Percentiles rank a stretch among this genome's conserved stretches.
Conservation (phyloP, 2,113 vertebrate genomes). For the Astur gentilis region DNA sequence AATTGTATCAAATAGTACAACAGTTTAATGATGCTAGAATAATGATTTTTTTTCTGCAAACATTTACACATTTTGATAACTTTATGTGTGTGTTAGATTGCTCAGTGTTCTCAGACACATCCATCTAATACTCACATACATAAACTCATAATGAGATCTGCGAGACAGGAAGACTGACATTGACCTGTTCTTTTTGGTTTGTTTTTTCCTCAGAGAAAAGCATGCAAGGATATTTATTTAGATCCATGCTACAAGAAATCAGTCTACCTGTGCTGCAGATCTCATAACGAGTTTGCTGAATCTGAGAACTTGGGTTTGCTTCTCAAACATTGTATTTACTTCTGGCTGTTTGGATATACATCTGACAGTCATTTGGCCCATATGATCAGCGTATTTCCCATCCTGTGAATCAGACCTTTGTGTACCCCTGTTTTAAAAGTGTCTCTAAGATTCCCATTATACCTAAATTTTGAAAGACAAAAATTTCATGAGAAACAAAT, state of each 20-base stretch:
- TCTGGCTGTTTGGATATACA: neutral
- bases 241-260: neutral
- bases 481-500: neutral
- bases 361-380: neutral
- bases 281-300: neutral
- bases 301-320: neutral
- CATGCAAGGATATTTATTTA: neutral
- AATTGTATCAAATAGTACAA: neutral
- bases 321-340: neutral
- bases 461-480: neutral
- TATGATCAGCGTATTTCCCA: neutral
- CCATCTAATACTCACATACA: neutral
- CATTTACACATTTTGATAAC: neutral
- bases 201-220: neutral
- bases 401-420: neutral
- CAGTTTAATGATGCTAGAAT: neutral
- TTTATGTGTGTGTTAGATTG: neutral
- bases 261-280: neutral
- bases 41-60: neutral
- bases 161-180: neutral
- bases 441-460: neutral
- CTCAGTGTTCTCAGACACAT: neutral
- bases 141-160: neutral
- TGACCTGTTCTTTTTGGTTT: neutral
- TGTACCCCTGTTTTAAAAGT: neutral